These are phyloP conservation scores for Eulemur macaco DNA, from an alignment of 2,113 vertebrate genomes.

Conservation along the genomic window DNA sequence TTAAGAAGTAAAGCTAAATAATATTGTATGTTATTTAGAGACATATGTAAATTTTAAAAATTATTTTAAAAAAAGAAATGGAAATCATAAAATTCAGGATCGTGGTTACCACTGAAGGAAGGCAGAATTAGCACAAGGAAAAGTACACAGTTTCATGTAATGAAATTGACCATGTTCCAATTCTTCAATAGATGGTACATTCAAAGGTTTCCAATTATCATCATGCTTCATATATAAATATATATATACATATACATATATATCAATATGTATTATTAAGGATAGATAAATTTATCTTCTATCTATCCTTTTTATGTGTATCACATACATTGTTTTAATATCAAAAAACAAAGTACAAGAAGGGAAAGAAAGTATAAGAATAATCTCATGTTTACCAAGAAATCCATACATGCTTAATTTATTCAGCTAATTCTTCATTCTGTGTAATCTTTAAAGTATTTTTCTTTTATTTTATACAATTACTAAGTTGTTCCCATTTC, in stretches of 20 bases:
- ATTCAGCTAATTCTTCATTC: conserved; percentile 4
- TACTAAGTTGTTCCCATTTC: conserved; percentile 25
- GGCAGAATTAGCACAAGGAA: background rate
- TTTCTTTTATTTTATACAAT: background rate
- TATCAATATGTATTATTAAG: background rate
- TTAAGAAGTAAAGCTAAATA: conserved; percentile 34
- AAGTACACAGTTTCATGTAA: background rate
- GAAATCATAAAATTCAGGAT: background rate
- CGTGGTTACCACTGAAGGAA: background rate
- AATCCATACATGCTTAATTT: background rate
- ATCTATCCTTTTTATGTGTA: background rate
- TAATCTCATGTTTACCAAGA: background rate
- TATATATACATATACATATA: background rate
- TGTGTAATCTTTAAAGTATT: background rate
- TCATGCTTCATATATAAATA: background rate
- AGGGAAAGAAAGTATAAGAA: background rate
- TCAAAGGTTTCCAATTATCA: background rate
- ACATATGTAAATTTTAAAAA: background rate
- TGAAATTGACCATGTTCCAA: background rate
- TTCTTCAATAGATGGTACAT: background rate
- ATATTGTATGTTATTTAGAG: background rate
- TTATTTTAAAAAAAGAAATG: background rate
- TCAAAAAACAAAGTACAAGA: background rate
- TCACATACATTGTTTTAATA: background rate
- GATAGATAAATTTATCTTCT: background rate